phyloP scores from a whole-genome alignment of 2,797 vertebrate genomes.

The Urophycis tenuis region DNA sequence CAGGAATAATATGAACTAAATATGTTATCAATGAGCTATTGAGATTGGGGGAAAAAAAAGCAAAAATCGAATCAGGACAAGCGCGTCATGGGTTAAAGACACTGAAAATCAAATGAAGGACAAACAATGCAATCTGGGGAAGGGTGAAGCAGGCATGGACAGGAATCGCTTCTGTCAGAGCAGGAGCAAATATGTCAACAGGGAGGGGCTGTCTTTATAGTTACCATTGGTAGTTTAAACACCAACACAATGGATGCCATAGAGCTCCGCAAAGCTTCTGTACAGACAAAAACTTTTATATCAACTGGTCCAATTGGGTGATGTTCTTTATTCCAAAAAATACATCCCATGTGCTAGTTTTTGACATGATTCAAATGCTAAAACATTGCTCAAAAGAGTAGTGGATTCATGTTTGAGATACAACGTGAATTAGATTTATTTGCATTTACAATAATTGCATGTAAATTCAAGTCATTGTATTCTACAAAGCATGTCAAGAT shows the following conservation, averaged over 20 bases:
- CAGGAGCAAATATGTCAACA: conserved; percentile 68
- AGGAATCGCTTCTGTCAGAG: conserved; percentile 59
- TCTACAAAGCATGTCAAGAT: background rate
- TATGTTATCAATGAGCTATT: too few relatives aligned
- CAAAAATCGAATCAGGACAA: too few relatives aligned
- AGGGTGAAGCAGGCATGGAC: conserved; percentile 39
- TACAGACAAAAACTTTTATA: background rate
- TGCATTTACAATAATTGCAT: background rate
- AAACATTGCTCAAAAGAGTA: conserved; percentile 9
- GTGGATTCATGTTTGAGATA: background rate
- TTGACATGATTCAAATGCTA: conserved; percentile 29
- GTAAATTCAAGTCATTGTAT: background rate
- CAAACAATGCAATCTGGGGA: conserved; percentile 6
- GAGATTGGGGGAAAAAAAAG: too few relatives aligned
- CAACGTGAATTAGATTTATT: background rate
- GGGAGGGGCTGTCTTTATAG: conserved; percentile 45
- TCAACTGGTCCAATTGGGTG: background rate
- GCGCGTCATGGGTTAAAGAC: too few relatives aligned
- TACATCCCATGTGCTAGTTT: background rate
- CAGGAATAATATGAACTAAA: too few relatives aligned
- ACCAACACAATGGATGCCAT: conserved; percentile 9
- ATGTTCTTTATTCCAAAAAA: conserved; percentile 5
- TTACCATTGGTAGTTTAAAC: conserved; percentile 14
- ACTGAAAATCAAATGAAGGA: background rate
- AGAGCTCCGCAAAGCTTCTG: background rate